Conservation (phyloP, 2,888 invertebrate genomes). For the Thera obeliscata region DNA sequence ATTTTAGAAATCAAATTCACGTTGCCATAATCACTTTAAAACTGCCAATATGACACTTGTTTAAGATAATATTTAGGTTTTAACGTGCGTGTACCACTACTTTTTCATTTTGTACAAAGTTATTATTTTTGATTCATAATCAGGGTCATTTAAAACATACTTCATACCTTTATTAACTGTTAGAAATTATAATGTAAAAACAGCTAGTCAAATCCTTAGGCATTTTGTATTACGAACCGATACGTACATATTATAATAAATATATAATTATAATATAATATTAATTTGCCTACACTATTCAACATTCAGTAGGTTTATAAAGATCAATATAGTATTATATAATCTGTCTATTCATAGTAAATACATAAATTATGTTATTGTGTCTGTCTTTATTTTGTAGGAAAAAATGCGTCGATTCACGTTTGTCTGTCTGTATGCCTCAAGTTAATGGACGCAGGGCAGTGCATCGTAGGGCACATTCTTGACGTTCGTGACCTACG, state of each 20-base stretch:
- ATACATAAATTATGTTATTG: conserved; percentile 6
- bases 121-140: conserved; percentile 51
- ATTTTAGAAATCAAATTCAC: conserved; percentile 80
- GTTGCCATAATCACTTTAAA: conserved; percentile 77
- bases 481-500: no score
- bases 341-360: conserved; percentile 30
- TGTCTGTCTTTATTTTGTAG: conserved; percentile 9
- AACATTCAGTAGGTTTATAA: conserved; percentile 13
- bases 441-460: no score
- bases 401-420: conserved; percentile 48
- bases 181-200: conserved; percentile 47
- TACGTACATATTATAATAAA: conserved; percentile 28
- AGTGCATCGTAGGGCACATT: no score
- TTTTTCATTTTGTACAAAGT: conserved; percentile 70
- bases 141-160: conserved; percentile 46
- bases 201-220: conserved; percentile 66
- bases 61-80: conserved; percentile 56
- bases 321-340: conserved; percentile 22
- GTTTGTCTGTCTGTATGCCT: conserved; percentile 12
- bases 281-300: conserved; percentile 27
- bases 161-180: conserved; percentile 45
- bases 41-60: conserved; percentile 82
- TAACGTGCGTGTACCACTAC: conserved; percentile 46
- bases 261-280: conserved; percentile 14
- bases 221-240: conserved; percentile 50